Percentiles rank a stretch among this genome's conserved stretches.
These are phyloP conservation scores for Nematopogon swammerdamellus DNA, from an alignment of 2,888 invertebrate species.

Conservation along the genomic window DNA sequence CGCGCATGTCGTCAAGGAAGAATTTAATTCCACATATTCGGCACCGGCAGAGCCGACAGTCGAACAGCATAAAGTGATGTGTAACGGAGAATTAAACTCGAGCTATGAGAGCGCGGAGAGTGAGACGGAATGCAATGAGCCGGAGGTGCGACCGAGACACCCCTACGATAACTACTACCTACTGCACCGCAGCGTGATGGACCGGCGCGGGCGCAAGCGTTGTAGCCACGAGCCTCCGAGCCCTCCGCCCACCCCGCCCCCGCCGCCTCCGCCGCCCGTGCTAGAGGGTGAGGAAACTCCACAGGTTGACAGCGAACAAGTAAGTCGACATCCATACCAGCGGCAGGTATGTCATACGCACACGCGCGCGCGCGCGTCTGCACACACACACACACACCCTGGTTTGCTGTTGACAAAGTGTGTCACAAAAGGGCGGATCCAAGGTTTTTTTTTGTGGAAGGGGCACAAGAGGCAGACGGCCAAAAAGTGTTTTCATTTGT, in stretches of 20 bases:
- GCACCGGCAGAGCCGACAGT: too few species aligned
- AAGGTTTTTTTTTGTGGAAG: too few species aligned
- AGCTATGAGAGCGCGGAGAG: neutral
- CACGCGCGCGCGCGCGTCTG: too few species aligned
- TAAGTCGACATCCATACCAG: neutral
- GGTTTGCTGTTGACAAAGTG: too few species aligned
- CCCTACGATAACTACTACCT: slow-evolving; percentile 50
- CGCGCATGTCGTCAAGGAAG: too few species aligned
- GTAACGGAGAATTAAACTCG: neutral
- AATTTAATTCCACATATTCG: too few species aligned
- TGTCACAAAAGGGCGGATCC: too few species aligned
- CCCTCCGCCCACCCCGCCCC: slow-evolving; percentile 24
- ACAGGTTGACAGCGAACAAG: neutral
- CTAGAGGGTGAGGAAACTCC: slow-evolving; percentile 10
- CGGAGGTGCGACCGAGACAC: slow-evolving; percentile 40
- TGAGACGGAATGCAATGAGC: slow-evolving; percentile 11
- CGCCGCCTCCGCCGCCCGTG: slow-evolving; percentile 21
- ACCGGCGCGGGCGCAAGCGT: slow-evolving; percentile 36
- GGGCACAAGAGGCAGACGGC: too few species aligned
- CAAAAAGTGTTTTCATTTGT: too few species aligned
- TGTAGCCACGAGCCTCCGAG: slow-evolving; percentile 44
- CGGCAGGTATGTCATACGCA: too few species aligned
- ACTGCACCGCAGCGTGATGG: slow-evolving; percentile 36
- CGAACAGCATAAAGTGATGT: neutral
- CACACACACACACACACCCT: too few species aligned